Percentiles rank a stretch among this genome's conserved stretches.
phyloP scores from a whole-genome alignment of 2,888 invertebrate species.

The Xanthorhoe designata region DNA sequence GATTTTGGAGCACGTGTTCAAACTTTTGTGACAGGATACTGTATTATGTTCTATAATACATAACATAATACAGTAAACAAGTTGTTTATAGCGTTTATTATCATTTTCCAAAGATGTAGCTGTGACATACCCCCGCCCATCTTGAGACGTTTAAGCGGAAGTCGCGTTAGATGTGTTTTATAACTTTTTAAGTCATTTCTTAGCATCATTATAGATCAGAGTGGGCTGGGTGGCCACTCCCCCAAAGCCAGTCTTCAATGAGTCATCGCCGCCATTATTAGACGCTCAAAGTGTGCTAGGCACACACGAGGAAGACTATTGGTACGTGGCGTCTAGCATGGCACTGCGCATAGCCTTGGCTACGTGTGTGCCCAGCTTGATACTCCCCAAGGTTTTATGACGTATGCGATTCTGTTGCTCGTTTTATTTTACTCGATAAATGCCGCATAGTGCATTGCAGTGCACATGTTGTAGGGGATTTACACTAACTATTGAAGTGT shows the following conservation, averaged over 20 bases:
- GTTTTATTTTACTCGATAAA: slow-evolving; percentile 10
- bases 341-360: slow-evolving; percentile 5
- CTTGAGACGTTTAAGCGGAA: not conserved
- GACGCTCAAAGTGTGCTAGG: not conserved
- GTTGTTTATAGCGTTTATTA: no score
- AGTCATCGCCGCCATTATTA: slow-evolving; percentile 4
- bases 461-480: not conserved
- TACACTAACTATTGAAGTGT: not conserved
- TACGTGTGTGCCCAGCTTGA: slow-evolving; percentile 11
- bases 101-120: not conserved
- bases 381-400: slow-evolving; percentile 18
- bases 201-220: not conserved
- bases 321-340: slow-evolving; percentile 4
- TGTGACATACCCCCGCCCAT: not conserved
- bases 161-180: not conserved
- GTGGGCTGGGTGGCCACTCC: slow-evolving; percentile 21
- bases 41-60: no score
- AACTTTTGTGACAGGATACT: no score
- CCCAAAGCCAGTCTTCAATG: slow-evolving; percentile 7
- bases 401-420: not conserved
- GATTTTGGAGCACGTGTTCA: not conserved
- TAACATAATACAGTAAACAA: no score
- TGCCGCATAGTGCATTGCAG: slow-evolving; percentile 13
- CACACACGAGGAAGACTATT: not conserved
- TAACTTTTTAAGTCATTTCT: no score